Percentiles rank a stretch among this genome's conserved stretches.
Conservation (phyloP, 2,888 invertebrate genomes). For the Conistra vaccinii region DNA sequence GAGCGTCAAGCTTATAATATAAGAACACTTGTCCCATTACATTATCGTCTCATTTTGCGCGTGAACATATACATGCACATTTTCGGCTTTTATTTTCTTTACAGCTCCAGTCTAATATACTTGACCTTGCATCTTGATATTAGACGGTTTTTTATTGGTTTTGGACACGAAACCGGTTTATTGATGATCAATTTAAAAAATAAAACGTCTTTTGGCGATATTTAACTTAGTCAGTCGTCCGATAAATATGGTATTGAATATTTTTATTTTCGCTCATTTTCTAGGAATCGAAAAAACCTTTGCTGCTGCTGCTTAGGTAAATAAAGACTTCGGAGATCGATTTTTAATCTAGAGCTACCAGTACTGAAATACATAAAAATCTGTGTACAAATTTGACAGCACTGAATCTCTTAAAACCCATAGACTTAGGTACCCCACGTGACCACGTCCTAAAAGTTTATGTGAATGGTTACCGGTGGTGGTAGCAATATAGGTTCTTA, state of each 20-base stretch:
- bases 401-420: neutral
- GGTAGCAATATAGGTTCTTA: neutral
- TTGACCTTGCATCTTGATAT: constrained; percentile 24
- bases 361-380: neutral
- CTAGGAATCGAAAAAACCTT: neutral
- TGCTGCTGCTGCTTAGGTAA: neutral
- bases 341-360: neutral
- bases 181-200: neutral
- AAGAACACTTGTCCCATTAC: constrained; percentile 1
- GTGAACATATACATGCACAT: constrained; percentile 25
- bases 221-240: neutral
- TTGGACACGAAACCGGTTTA: neutral
- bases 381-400: neutral
- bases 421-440: neutral
- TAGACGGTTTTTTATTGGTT: constrained; percentile 11
- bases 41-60: constrained; percentile 26
- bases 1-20: neutral
- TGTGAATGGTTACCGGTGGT: neutral
- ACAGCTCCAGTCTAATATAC: neutral
- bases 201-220: neutral
- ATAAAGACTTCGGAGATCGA: neutral
- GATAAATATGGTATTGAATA: neutral
- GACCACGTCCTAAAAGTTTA: neutral
- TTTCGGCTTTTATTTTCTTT: constrained; percentile 32
- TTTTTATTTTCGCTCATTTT: too few relatives aligned